Base-by-base conservation (phyloP, 1,140 invertebrate genomes). In the Argopecten irradians region DNA sequence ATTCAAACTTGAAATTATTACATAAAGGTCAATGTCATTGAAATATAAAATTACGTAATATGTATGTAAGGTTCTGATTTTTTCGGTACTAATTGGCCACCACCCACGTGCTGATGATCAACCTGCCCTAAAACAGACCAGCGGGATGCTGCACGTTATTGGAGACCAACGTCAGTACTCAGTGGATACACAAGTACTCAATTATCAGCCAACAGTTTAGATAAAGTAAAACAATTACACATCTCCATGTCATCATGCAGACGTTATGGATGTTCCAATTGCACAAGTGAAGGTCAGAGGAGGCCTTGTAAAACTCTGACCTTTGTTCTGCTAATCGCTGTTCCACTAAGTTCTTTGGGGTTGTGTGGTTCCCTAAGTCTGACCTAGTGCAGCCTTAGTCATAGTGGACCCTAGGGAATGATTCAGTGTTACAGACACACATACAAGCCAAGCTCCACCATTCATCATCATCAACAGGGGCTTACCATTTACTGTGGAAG, bases 341-440 rank as follows among this genome's bases (percentile, higher is more conserved):
- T 71, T n/a, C 28, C 55, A n/a, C 28, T 7, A 2, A 71, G 55
- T 71, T 16, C 55, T 71, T 71, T 28, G 55, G n/a, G 55, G n/a
- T 71, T n/a, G 55, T 8, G 55, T 71, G 55, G 55, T 22, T 71
- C 11, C 36, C 55, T n/a, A 1, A n/a, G 55, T 28, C n/a, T 71
- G 55, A 71, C 55, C 55, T 71, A n/a, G 55, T 71, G 55, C 55
- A 71, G 55, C 8, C 55, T 71, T 71, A 71, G 55, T 71, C 55
- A 71, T 71, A n/a, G n/a, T 71, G 55, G 55, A 71, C 55, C 55
- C 28, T 11, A 16, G 55, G 55, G 55, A n/a, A 71, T 71, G 55
- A 71, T 71, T 71, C 55, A 71, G 28, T 55, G 14, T 55, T 19
- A 19, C 13, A 28, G 55, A 71, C 55, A 71, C 22, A 16, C 1